These are phyloP conservation scores for Carassius carassius DNA, from an alignment of 2,113 vertebrate genomes.

Conservation along the genomic window DNA sequence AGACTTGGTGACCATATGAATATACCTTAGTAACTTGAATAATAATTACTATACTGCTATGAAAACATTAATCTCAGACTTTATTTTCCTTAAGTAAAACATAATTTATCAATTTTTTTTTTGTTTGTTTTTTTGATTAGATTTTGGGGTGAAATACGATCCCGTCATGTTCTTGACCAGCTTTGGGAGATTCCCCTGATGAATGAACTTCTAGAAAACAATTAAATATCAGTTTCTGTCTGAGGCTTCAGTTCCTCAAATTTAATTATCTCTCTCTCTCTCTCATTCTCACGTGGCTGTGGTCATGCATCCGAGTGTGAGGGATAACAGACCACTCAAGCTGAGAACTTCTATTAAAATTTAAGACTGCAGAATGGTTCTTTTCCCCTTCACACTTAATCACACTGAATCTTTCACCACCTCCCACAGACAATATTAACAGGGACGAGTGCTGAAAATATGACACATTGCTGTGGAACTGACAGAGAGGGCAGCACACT, in stretches of 20 bases:
- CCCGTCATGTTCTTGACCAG: not conserved
- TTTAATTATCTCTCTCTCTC: not conserved
- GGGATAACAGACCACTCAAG: conserved; percentile 1
- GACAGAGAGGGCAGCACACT: not conserved
- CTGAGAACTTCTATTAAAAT: not conserved
- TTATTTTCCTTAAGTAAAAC: too few relatives aligned
- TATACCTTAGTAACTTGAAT: too few relatives aligned
- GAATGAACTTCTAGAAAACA: not conserved
- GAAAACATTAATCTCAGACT: too few relatives aligned
- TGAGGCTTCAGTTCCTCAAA: not conserved
- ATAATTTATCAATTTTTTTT: too few relatives aligned
- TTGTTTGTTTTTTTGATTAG: too few relatives aligned
- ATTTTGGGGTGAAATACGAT: not conserved
- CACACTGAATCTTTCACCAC: conserved; percentile 18
- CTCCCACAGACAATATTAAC: conserved; percentile 24
- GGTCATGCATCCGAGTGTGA: not conserved
- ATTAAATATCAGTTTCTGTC: not conserved
- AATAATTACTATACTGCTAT: too few relatives aligned
- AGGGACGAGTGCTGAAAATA: conserved; percentile 17
- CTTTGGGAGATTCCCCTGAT: not conserved
- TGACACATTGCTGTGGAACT: not conserved
- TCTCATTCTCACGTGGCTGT: not conserved
- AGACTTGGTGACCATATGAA: too few relatives aligned
- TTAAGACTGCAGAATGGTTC: conserved; percentile 13
- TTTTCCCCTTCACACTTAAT: conserved; percentile 7